phyloP scores from a whole-genome alignment of 2,797 vertebrate species.

The Syndactyla subalaris region DNA sequence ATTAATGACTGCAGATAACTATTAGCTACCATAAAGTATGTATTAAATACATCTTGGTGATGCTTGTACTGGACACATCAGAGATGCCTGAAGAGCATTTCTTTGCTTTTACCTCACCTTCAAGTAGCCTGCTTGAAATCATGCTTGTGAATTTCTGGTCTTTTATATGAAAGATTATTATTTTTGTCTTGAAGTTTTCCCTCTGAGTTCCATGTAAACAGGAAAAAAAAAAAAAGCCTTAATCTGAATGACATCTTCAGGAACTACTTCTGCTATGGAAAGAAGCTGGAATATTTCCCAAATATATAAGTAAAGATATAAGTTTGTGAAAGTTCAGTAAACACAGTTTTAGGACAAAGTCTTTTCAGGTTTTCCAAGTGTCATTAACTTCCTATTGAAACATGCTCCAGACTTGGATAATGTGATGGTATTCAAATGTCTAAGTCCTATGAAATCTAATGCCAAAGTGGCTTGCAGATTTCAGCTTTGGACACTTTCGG shows the following conservation, averaged over 20 bases:
- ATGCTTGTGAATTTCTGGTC: not conserved
- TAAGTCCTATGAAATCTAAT: not conserved
- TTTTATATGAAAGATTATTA: not conserved
- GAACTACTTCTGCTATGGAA: not conserved
- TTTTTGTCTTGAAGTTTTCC: not conserved
- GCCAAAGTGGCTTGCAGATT: not conserved
- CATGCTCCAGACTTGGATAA: not conserved
- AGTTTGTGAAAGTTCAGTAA: not conserved
- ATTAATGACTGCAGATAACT: not conserved
- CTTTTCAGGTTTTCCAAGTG: not conserved
- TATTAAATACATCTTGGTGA: not conserved
- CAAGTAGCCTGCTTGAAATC: not conserved
- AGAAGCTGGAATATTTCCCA: not conserved
- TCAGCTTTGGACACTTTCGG: not conserved
- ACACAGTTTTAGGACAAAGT: not conserved
- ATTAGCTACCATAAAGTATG: not conserved
- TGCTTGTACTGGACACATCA: not conserved
- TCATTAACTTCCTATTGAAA: not conserved
- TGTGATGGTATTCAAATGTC: not conserved
- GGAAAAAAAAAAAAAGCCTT: not conserved
- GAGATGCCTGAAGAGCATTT: not conserved
- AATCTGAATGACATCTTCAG: rapidly evolving
- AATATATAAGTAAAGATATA: not conserved
- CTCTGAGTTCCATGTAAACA: not conserved
- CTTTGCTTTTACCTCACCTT: not conserved